These are phyloP conservation scores for Nebria salina DNA, from an alignment of 2,888 invertebrate species.

Conservation along the genomic window DNA sequence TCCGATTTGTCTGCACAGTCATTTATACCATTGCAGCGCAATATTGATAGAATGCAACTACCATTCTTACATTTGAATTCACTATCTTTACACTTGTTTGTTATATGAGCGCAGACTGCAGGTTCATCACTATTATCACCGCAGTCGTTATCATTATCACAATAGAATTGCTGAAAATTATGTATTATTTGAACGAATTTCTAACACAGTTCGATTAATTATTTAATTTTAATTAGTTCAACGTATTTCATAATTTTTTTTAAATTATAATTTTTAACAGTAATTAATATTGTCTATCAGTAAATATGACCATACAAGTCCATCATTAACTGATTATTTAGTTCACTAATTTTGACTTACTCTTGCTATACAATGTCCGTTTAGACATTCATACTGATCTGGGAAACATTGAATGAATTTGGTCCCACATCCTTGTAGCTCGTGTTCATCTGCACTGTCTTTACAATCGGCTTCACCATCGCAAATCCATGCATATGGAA, in stretches of 20 bases:
- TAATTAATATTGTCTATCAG: too few species aligned
- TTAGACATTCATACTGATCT: constrained; percentile 64
- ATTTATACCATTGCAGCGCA: constrained; percentile 76
- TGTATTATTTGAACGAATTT: background rate
- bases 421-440: constrained; percentile 54
- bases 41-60: constrained; percentile 72
- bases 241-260: too few species aligned
- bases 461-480: constrained; percentile 74
- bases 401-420: constrained; percentile 60
- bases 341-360: constrained; percentile 50
- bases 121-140: constrained; percentile 78
- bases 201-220: background rate
- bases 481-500: constrained; percentile 76
- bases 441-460: constrained; percentile 73
- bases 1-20: constrained; percentile 77
- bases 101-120: constrained; percentile 61
- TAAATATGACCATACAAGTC: too few species aligned
- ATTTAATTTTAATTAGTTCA: background rate
- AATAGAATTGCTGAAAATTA: constrained; percentile 64
- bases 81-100: constrained; percentile 60
- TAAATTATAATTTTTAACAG: too few species aligned
- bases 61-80: constrained; percentile 72
- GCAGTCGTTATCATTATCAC: constrained; percentile 77
- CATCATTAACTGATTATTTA: too few species aligned
- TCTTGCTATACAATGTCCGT: constrained; percentile 68